A percentile compares a stretch with the other conserved stretches of the same genome.
phyloP scores from a whole-genome alignment of 2,113 vertebrate species.

The Solenodon paradoxus region DNA sequence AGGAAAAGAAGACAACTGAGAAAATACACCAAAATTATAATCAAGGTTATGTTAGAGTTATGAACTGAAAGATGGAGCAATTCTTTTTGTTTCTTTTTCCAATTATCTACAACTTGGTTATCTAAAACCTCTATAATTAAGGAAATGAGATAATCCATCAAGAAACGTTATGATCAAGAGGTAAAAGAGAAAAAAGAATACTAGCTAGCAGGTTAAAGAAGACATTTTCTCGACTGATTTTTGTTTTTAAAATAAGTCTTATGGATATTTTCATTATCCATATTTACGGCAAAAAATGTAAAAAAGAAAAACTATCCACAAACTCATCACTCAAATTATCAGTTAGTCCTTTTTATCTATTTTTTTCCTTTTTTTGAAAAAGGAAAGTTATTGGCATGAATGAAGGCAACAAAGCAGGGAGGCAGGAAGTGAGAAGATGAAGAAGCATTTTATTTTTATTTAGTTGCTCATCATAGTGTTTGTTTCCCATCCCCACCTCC shows the following conservation, averaged over 20 bases:
- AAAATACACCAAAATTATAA: neutral
- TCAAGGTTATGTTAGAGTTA: neutral
- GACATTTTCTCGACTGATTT: neutral
- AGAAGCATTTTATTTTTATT: too few species aligned
- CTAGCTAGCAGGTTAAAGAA: neutral
- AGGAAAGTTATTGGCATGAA: too few species aligned
- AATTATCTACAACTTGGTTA: neutral
- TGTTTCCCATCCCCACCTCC: too few species aligned
- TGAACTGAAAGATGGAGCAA: neutral
- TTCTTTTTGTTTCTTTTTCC: neutral
- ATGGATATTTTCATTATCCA: neutral
- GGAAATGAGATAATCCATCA: neutral
- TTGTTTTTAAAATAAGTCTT: conserved; percentile 3
- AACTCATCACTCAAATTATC: neutral
- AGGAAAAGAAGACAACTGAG: neutral
- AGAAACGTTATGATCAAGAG: neutral
- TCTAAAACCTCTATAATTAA: neutral
- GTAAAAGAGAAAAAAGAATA: neutral
- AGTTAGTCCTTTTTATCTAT: too few species aligned
- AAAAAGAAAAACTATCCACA: neutral
- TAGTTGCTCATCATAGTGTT: too few species aligned
- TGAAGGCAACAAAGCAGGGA: too few species aligned
- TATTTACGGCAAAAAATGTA: neutral
- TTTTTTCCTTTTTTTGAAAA: too few species aligned
- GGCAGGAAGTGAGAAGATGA: too few species aligned